A percentile compares a stretch with the other conserved stretches of the same genome.
Evolutionary conservation across 2,113 vertebrate genomes (phyloP).

Genomic region (Hepsetus odoe): DNA sequence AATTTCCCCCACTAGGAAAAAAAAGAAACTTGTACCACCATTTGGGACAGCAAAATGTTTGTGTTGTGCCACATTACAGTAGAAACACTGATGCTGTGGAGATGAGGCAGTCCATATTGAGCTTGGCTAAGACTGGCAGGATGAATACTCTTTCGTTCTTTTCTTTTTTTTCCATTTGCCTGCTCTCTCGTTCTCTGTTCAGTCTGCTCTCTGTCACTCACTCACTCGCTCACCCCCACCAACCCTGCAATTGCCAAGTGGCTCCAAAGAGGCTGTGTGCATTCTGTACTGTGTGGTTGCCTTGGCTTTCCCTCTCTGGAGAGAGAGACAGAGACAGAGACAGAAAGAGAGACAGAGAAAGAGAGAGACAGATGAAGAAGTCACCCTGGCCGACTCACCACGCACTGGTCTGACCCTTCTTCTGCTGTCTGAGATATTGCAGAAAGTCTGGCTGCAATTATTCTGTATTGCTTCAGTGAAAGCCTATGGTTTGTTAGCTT

Average conservation of each 20-base stretch:
- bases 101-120: constrained; percentile 67
- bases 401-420: constrained; percentile 22
- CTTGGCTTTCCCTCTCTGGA: constrained; percentile 15
- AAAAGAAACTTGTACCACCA: constrained; percentile 58
- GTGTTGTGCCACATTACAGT: constrained; percentile 53
- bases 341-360: constrained; percentile 7
- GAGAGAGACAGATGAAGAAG: neutral
- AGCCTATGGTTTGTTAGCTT: constrained; percentile 18
- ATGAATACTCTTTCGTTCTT: constrained; percentile 15
- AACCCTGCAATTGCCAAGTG: constrained; percentile 20
- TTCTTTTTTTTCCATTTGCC: constrained; percentile 24
- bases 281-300: constrained; percentile 39
- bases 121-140: constrained; percentile 53
- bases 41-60: constrained; percentile 64
- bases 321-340: constrained; percentile 16
- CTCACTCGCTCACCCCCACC: neutral
- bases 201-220: constrained; percentile 11
- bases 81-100: constrained; percentile 64
- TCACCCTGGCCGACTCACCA: neutral
- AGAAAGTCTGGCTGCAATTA: constrained; percentile 21
- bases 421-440: neutral
- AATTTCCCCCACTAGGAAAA: constrained; percentile 38
- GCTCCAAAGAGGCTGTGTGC: constrained; percentile 36
- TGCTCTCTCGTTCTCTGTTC: constrained; percentile 9
- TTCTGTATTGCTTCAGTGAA: neutral